These are phyloP conservation scores for Amphimallon solstitiale DNA, from an alignment of 2,888 invertebrate genomes.

Conservation along the genomic window DNA sequence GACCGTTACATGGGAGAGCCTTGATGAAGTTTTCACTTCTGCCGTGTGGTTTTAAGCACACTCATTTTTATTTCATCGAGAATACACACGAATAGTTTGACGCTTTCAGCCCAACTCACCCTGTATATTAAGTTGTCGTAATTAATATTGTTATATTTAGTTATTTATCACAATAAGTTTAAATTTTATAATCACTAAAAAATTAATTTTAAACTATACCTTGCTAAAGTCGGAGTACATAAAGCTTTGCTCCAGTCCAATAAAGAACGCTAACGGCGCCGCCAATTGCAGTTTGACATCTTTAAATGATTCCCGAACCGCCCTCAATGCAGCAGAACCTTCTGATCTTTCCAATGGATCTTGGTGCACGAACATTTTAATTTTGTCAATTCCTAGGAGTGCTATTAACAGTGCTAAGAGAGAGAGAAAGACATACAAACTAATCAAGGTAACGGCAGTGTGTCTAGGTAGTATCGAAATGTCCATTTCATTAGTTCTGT, in stretches of 20 bases:
- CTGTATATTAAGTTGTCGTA: too few relatives aligned
- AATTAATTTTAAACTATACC: constrained; percentile 68
- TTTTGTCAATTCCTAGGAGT: constrained; percentile 65
- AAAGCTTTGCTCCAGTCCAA: constrained; percentile 86
- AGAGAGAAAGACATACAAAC: constrained; percentile 63
- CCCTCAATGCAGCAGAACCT: constrained; percentile 63
- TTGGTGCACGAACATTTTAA: constrained; percentile 68
- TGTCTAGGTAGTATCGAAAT: constrained; percentile 56
- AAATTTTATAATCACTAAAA: too few relatives aligned
- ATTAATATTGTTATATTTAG: too few relatives aligned
- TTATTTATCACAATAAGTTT: too few relatives aligned
- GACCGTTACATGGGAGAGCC: too few relatives aligned
- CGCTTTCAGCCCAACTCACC: too few relatives aligned
- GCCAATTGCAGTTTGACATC: constrained; percentile 76
- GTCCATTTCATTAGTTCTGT: constrained; percentile 40
- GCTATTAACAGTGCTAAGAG: constrained; percentile 63
- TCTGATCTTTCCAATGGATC: constrained; percentile 64
- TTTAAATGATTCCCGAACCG: constrained; percentile 66
- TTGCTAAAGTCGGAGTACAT: constrained; percentile 85
- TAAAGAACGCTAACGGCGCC: constrained; percentile 81
- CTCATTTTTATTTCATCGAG: too few relatives aligned
- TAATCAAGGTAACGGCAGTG: constrained; percentile 60
- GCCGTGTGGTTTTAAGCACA: too few relatives aligned
- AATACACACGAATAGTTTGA: too few relatives aligned
- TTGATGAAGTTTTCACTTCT: too few relatives aligned